Percentiles rank a stretch among this genome's conserved stretches.
These are phyloP conservation scores for Pongo pygmaeus DNA, from an alignment of 2,113 vertebrate genomes.

Conservation along the genomic window DNA sequence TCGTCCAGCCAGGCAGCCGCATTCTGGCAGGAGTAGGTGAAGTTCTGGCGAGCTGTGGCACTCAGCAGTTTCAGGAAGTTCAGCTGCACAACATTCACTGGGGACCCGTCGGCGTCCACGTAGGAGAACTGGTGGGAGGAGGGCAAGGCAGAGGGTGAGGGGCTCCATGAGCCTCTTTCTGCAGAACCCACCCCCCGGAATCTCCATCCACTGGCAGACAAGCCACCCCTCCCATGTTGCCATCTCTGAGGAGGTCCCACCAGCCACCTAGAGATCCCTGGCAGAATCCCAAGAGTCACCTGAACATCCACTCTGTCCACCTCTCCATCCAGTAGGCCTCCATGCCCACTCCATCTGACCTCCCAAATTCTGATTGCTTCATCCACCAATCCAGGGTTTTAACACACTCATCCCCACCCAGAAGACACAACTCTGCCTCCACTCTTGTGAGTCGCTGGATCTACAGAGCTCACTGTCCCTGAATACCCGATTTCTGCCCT, in stretches of 20 bases:
- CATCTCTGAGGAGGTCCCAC: not conserved
- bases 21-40: conserved; percentile 92
- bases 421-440: not conserved
- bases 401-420: too few species aligned
- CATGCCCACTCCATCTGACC: not conserved
- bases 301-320: too few species aligned
- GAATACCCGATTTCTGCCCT: not conserved
- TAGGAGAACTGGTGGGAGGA: conserved; percentile 89
- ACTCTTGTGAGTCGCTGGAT: not conserved
- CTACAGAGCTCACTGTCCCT: not conserved
- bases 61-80: conserved; percentile 95
- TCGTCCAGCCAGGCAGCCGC: conserved; percentile 90
- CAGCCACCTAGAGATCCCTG: not conserved
- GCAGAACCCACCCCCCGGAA: not conserved
- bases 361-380: too few species aligned
- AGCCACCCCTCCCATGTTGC: not conserved
- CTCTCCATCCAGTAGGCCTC: too few species aligned
- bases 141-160: not conserved
- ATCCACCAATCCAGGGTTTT: not conserved
- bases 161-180: not conserved
- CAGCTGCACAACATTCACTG: conserved; percentile 90
- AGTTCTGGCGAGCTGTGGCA: conserved; percentile 88
- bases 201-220: not conserved
- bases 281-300: not conserved
- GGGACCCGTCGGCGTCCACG: conserved; percentile 87